phyloP scores from a whole-genome alignment of 2,113 vertebrate species.

The Hemibagrus wyckioides region DNA sequence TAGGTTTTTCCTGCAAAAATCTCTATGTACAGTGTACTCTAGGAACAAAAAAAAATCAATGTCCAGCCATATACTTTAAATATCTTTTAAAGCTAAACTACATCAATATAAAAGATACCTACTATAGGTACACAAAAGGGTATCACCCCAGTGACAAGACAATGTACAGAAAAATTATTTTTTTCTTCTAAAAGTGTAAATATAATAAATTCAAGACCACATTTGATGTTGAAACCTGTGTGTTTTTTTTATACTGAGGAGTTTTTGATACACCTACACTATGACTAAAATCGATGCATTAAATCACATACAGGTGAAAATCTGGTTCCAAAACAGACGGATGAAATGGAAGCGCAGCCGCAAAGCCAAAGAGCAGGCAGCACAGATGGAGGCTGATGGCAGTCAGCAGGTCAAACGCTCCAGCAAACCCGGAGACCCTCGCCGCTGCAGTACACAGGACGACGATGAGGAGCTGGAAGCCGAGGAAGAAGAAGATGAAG shows the following conservation, averaged over 20 bases:
- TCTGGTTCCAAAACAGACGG: constrained; percentile 84
- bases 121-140: background rate
- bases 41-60: background rate
- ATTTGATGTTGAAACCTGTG: background rate
- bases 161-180: background rate
- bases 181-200: background rate
- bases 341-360: constrained; percentile 84
- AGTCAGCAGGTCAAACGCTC: constrained; percentile 42
- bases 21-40: background rate
- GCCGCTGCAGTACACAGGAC: constrained; percentile 59
- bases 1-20: background rate
- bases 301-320: constrained; percentile 73
- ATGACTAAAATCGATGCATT: background rate
- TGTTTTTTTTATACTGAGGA: background rate
- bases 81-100: background rate
- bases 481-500: constrained; percentile 54
- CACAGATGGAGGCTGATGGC: constrained; percentile 53
- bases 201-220: background rate
- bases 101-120: background rate
- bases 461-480: constrained; percentile 59
- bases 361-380: constrained; percentile 75
- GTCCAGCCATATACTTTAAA: background rate
- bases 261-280: too few relatives aligned
- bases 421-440: constrained; percentile 56
- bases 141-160: background rate